Percentiles rank a stretch among this genome's conserved stretches.
Conservation (phyloP, 2,113 vertebrate genomes). For the Mus musculus region DNA sequence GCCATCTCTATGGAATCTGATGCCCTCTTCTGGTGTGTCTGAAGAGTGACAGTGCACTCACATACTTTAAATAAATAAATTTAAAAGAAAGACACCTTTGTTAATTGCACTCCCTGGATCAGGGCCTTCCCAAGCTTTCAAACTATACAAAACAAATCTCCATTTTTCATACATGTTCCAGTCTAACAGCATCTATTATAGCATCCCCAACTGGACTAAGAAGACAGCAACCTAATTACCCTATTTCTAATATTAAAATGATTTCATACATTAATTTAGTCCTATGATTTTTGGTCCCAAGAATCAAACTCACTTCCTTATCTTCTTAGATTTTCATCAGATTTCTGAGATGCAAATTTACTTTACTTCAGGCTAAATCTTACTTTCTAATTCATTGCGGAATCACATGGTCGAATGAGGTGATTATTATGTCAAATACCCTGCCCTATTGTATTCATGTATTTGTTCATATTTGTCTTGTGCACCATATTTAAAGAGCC, state of each 20-base stretch:
- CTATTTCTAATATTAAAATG: background rate
- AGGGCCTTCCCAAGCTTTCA: background rate
- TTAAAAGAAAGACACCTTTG: background rate
- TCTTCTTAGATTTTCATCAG: background rate
- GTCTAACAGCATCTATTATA: background rate
- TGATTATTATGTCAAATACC: background rate
- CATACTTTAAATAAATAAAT: too few species aligned
- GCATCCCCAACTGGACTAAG: background rate
- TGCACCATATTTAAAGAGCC: conserved; percentile 14
- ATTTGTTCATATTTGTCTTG: background rate
- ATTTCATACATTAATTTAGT: conserved; percentile 12
- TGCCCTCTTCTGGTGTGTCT: too few species aligned
- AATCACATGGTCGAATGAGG: background rate
- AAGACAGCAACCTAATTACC: background rate
- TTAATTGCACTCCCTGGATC: background rate
- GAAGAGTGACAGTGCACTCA: too few species aligned
- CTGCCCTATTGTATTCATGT: background rate
- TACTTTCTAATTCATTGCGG: background rate
- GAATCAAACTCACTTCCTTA: background rate
- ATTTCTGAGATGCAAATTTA: conserved; percentile 22
- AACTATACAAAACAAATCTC: background rate
- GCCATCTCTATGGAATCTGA: too few species aligned
- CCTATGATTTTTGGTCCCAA: background rate
- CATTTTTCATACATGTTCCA: background rate
- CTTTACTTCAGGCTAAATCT: conserved; percentile 29